A percentile compares a stretch with the other conserved stretches of the same genome.
Evolutionary conservation across 2,113 vertebrate species (phyloP).

Genomic region (Pteruthius melanotis): DNA sequence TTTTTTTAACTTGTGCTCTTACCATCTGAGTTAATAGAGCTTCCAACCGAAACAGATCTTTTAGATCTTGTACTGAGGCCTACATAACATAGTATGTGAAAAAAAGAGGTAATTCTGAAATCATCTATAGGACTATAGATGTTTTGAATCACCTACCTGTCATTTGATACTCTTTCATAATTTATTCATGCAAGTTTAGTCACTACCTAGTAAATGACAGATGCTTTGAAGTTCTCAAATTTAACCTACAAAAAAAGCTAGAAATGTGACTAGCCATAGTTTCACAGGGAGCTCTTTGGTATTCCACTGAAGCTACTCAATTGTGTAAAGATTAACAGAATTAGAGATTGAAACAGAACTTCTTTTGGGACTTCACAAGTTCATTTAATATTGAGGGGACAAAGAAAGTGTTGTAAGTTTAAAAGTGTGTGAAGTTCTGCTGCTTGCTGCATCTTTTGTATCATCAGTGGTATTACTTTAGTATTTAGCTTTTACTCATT

Average conservation of each 20-base stretch:
- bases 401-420: not conserved
- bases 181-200: not conserved
- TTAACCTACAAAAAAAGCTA: not conserved
- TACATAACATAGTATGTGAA: not conserved
- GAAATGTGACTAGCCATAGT: not conserved
- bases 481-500: not conserved
- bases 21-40: not conserved
- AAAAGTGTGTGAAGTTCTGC: not conserved
- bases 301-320: not conserved
- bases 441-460: not conserved
- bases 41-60: not conserved
- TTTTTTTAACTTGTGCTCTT: not conserved
- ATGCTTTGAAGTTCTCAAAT: not conserved
- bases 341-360: not conserved
- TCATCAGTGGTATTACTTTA: not conserved
- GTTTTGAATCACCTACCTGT: not conserved
- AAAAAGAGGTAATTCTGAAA: not conserved
- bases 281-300: not conserved
- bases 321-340: not conserved
- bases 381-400: not conserved
- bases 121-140: not conserved
- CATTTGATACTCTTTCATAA: not conserved
- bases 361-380: not conserved
- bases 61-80: not conserved
- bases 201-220: not conserved